Evolutionary conservation across 1,140 invertebrate genomes (phyloP).

Genomic region (Myzus persicae): DNA sequence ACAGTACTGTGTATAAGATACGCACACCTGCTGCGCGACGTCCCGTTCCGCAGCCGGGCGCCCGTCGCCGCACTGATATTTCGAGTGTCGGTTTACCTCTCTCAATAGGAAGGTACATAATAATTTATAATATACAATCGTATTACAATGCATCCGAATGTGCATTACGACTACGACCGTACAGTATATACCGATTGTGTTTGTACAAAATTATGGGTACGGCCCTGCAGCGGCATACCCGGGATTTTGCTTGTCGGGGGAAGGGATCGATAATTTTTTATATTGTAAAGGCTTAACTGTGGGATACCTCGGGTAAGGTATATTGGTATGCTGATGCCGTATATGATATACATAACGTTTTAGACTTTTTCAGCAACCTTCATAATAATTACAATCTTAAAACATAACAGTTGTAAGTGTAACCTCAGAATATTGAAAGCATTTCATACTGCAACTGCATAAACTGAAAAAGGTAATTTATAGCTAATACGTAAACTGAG

Average conservation of each 20-base stretch:
- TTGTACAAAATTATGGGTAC: neutral
- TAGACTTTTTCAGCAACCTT: neutral
- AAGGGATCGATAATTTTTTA: neutral
- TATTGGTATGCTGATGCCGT: neutral
- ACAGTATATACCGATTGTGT: neutral
- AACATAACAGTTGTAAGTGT: no score
- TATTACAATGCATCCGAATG: neutral
- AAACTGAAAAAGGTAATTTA: no score
- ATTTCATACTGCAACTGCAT: no score
- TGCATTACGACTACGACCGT: neutral
- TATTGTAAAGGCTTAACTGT: neutral
- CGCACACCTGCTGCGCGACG: constrained; percentile 1
- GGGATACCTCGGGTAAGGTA: neutral
- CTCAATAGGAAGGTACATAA: neutral
- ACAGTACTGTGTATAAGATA: neutral
- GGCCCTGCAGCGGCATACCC: no score
- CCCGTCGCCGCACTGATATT: neutral
- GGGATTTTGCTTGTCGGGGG: no score
- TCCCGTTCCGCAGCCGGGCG: constrained; percentile 15
- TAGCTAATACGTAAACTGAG: no score
- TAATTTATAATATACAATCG: no score
- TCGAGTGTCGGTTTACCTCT: neutral
- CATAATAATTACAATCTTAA: neutral
- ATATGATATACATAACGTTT: neutral
- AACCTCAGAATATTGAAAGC: no score